Evolutionary conservation across 2,113 vertebrate genomes (phyloP).

Genomic region (Dicrurus megarhynchus): DNA sequence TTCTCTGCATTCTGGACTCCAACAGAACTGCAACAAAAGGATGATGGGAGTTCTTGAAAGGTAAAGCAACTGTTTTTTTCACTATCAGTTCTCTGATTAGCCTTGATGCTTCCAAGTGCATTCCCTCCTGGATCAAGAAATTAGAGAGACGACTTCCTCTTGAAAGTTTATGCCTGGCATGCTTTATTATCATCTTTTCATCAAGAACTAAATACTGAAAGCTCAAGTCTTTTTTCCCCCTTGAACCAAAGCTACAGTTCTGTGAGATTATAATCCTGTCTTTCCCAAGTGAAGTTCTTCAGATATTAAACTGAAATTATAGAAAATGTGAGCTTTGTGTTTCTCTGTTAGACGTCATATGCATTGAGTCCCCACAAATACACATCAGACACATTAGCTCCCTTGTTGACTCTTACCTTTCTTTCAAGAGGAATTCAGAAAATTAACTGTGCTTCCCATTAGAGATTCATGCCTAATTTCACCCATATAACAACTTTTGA

Average conservation of each 20-base stretch:
- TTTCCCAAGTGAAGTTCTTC: neutral
- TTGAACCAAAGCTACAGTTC: neutral
- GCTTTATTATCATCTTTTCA: neutral
- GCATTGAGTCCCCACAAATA: neutral
- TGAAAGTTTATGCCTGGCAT: neutral
- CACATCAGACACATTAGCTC: neutral
- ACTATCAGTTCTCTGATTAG: neutral
- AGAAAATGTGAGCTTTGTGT: neutral
- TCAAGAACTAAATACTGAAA: neutral
- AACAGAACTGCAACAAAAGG: neutral
- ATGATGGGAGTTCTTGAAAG: neutral
- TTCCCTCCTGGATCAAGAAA: neutral
- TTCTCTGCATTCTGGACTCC: too few relatives aligned
- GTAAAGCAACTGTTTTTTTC: neutral
- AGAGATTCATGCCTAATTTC: neutral
- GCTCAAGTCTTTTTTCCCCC: neutral
- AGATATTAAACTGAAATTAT: neutral
- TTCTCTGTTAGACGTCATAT: neutral
- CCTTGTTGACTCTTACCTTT: neutral
- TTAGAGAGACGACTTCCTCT: neutral
- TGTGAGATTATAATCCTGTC: neutral
- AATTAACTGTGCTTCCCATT: neutral
- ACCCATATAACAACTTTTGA: neutral
- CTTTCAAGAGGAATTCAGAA: neutral
- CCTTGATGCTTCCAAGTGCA: neutral